Conservation (phyloP, 2,113 vertebrate species). For the Grammomys surdaster region DNA sequence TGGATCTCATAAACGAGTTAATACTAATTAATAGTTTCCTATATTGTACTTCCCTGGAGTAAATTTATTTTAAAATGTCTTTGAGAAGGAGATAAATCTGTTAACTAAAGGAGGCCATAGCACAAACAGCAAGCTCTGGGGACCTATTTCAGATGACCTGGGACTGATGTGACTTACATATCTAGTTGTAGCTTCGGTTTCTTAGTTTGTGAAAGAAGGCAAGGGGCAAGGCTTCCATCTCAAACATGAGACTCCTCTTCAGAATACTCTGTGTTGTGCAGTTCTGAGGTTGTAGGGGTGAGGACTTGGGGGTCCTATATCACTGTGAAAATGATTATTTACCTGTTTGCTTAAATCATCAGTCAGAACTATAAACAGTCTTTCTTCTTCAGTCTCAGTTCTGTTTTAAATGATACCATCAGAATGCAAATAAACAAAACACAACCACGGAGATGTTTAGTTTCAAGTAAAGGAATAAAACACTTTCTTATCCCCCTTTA, state of each 20-base stretch:
- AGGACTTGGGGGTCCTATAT: background rate
- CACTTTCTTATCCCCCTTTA: background rate
- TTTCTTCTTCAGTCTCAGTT: background rate
- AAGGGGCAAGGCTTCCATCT: background rate
- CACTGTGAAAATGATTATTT: background rate
- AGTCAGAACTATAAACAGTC: background rate
- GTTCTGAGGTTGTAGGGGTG: background rate
- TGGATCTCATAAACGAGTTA: constrained; percentile 60
- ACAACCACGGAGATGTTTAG: background rate
- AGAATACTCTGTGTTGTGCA: background rate
- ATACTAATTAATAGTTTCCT: constrained; percentile 58
- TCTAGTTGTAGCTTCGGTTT: background rate
- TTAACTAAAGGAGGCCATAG: background rate
- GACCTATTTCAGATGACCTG: background rate
- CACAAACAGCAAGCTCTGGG: background rate
- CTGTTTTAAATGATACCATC: background rate
- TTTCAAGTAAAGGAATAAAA: constrained; percentile 8
- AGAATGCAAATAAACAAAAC: background rate
- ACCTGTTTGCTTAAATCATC: background rate
- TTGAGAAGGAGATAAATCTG: constrained; percentile 39
- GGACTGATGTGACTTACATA: background rate
- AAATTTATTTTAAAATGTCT: constrained; percentile 59
- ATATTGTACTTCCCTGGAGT: constrained; percentile 49
- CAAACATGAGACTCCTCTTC: background rate
- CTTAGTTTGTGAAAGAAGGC: constrained; percentile 17